phyloP scores from a whole-genome alignment of 2,113 vertebrate species.

The Ptilonorhynchus violaceus region DNA sequence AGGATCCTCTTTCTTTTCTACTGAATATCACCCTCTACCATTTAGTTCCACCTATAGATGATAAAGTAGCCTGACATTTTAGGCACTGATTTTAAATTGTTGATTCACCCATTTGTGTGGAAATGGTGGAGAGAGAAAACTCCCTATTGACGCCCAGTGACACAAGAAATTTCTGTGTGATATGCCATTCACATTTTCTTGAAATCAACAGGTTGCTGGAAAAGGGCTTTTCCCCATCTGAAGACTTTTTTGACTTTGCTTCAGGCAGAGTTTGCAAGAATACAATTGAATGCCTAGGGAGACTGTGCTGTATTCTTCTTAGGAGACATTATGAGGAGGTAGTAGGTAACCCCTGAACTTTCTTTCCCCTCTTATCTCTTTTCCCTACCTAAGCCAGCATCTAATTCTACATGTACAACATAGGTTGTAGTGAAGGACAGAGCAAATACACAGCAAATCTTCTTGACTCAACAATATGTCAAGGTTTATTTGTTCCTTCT shows the following conservation, averaged over 20 bases:
- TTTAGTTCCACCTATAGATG: not conserved
- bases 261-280: not conserved
- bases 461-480: not conserved
- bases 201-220: not conserved
- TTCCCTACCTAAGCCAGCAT: not conserved
- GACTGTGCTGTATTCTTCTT: not conserved
- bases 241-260: not conserved
- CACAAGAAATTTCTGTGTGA: not conserved
- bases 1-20: not conserved
- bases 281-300: not conserved
- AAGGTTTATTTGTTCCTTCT: not conserved
- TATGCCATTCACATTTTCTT: not conserved
- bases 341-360: not conserved
- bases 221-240: not conserved
- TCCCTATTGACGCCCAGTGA: fast-evolving
- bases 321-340: not conserved
- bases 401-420: not conserved
- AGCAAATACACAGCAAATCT: not conserved
- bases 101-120: not conserved
- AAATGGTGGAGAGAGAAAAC: not conserved
- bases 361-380: not conserved
- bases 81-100: not conserved
- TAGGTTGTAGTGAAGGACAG: not conserved
- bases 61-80: not conserved
- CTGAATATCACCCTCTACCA: not conserved